Conservation (phyloP, 1,140 invertebrate species). For the Calycopis cecrops region DNA sequence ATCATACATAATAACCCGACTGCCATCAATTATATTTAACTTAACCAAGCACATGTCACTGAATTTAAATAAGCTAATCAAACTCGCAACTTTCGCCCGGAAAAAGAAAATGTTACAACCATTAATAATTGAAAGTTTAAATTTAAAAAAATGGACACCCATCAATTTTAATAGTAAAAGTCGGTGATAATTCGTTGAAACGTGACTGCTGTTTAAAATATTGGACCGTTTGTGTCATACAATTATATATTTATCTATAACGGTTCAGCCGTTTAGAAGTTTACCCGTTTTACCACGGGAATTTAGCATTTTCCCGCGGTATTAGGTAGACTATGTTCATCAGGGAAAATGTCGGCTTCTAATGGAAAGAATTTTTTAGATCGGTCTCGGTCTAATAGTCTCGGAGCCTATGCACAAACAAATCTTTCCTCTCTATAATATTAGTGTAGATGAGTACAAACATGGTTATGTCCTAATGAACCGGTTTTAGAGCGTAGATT, state of each 20-base stretch:
- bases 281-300: too few relatives aligned
- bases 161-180: constrained; percentile 1
- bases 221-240: background rate
- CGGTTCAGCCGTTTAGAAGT: too few relatives aligned
- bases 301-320: too few relatives aligned
- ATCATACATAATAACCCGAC: too few relatives aligned
- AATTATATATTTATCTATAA: too few relatives aligned
- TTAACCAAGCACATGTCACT: background rate
- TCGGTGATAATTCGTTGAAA: background rate
- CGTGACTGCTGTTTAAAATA: constrained; percentile 12
- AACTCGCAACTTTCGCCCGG: background rate
- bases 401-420: too few relatives aligned
- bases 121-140: constrained; percentile 8
- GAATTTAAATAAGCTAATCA: constrained; percentile 5
- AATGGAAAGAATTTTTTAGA: too few relatives aligned
- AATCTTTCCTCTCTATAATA: too few relatives aligned
- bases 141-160: background rate
- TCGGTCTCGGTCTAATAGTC: too few relatives aligned
- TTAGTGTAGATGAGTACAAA: too few relatives aligned
- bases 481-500: background rate
- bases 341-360: too few relatives aligned
- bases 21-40: background rate
- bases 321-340: too few relatives aligned
- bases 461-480: background rate
- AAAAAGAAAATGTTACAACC: constrained; percentile 4